A percentile compares a stretch with the other conserved stretches of the same genome.
These are phyloP conservation scores for Etheostoma cragini DNA, from an alignment of 2,113 vertebrate genomes.

Conservation along the genomic window DNA sequence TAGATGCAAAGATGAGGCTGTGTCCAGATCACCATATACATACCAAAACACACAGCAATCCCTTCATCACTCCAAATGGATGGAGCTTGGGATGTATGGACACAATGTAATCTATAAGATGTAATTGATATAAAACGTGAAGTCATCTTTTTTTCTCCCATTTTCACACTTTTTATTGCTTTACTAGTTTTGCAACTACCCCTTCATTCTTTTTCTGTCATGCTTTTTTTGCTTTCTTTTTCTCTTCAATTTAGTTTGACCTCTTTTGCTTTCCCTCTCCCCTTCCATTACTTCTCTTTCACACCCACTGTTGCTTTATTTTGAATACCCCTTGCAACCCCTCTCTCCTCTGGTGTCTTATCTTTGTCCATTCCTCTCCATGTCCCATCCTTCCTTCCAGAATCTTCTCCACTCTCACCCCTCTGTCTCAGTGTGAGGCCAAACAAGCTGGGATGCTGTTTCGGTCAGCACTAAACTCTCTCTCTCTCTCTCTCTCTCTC, in stretches of 20 bases:
- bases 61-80: background rate
- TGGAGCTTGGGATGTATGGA: background rate
- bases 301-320: slow-evolving; percentile 2
- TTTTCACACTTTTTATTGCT: background rate
- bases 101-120: background rate
- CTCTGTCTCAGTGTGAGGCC: slow-evolving; percentile 4
- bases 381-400: background rate
- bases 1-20: slow-evolving; percentile 7
- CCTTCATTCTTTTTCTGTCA: background rate
- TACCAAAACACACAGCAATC: background rate
- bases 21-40: background rate
- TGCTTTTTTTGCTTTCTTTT: background rate
- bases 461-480: background rate
- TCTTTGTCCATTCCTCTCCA: background rate
- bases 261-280: background rate
- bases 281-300: slow-evolving; percentile 1
- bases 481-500: no score
- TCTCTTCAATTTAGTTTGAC: background rate
- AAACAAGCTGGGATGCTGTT: background rate
- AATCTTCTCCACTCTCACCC: background rate
- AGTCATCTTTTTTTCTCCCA: background rate
- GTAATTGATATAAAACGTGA: no score
- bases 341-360: slow-evolving; percentile 4
- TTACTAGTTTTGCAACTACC: background rate
- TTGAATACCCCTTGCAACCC: background rate